Conservation (phyloP, 2,113 vertebrate species). For the Marcusenius ussheri region DNA sequence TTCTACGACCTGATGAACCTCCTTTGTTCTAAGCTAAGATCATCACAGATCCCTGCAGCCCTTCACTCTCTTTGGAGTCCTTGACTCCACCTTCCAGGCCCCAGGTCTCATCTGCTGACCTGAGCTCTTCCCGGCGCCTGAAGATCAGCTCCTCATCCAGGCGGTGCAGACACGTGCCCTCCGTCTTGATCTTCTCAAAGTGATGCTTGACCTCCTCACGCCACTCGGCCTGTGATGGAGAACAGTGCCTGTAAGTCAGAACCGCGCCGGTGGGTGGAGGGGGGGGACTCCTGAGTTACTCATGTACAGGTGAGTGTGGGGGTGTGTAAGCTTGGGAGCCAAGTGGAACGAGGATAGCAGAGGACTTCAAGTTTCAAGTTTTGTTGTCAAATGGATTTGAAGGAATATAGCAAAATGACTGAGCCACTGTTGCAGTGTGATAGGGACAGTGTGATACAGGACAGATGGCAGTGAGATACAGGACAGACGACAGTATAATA, state of each 20-base stretch:
- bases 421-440: background rate
- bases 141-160: conserved; percentile 92
- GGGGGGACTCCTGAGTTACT: background rate
- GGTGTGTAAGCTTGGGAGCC: background rate
- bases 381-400: background rate
- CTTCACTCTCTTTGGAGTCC: background rate
- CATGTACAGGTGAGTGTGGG: background rate
- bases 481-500: background rate
- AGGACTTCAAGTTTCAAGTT: background rate
- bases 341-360: background rate
- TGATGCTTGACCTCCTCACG: conserved; percentile 90
- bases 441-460: background rate
- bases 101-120: conserved; percentile 55
- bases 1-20: background rate
- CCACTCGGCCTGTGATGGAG: conserved; percentile 75
- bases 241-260: conserved; percentile 7
- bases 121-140: conserved; percentile 84
- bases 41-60: background rate
- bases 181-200: conserved; percentile 96
- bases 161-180: conserved; percentile 89
- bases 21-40: background rate
- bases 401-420: background rate
- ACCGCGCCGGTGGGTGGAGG: background rate
- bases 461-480: background rate
- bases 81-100: background rate